These are phyloP conservation scores for Tragelaphus oryx DNA, from an alignment of 2,797 vertebrate species.

Conservation along the genomic window DNA sequence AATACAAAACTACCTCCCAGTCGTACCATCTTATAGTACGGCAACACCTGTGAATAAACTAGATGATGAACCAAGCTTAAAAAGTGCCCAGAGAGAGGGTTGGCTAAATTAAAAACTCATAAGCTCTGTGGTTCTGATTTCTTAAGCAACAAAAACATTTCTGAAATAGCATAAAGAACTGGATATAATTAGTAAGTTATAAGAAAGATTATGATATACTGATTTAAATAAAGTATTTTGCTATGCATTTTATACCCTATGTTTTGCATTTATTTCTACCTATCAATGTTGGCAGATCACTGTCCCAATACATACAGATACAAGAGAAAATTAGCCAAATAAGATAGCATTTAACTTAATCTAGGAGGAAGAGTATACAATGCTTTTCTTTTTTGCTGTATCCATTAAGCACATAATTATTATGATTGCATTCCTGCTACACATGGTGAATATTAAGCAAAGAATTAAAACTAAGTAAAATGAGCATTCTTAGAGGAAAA, in stretches of 20 bases:
- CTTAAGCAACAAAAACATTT: slow-evolving; percentile 9
- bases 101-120: slow-evolving; percentile 47
- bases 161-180: slow-evolving; percentile 15
- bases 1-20: background rate
- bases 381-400: background rate
- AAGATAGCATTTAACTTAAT: background rate
- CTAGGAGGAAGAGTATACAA: background rate
- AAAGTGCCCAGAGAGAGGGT: background rate
- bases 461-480: background rate
- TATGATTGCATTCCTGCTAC: background rate
- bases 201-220: background rate
- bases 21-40: background rate
- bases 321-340: background rate
- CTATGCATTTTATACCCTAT: background rate
- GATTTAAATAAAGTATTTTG: background rate
- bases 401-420: background rate
- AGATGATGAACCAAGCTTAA: background rate
- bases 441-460: background rate
- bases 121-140: background rate
- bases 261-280: background rate
- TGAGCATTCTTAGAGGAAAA: background rate
- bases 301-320: background rate
- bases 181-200: background rate
- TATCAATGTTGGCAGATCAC: background rate
- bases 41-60: slow-evolving; percentile 39